Base-by-base conservation (phyloP, 2,888 invertebrate species). In the Charanyca ferruginea region DNA sequence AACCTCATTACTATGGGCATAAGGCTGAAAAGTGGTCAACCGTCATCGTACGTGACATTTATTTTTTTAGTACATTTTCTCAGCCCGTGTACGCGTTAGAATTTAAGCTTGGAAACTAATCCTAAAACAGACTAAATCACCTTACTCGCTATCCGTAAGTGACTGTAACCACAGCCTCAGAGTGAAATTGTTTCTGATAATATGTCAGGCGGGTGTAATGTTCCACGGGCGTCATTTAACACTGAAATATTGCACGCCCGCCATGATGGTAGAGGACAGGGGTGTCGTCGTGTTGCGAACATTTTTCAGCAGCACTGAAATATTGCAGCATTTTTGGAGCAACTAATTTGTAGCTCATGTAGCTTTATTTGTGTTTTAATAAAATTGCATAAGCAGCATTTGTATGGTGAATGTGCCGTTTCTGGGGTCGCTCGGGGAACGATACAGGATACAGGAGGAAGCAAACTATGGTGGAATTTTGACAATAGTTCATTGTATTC, bases 131-230 rank as follows among this genome's bases (percentile, higher is more conserved):
- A 23, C 18, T 28, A 11, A 11, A n/a, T 20, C 18, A 35, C 18
- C 13, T 28, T 18, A 35, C 22, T 13, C 28, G 38, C 32, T 51
- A 44, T 20, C 9, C 25, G 3, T 22, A 22, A 32, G 20, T 44
- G 42, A 32, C 28, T 53, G 54, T 52, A 71, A 59, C 58, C 59
- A 11, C 25, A 57, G 44, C 55, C 53, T 57, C 42, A 59, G 16
- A 49, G 32, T 52, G 47, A 49, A 57, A 57, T 59, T 51, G 52
- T 67, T 42, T 41, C 55, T 35, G 66, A 61, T 42, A 41, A 61
- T 42, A 41, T 47, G 58, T 28, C 47, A 62, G 54, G 47, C 47
- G 60, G 63, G 79, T 73, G 63, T 73, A 65, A 73, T 65, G 54
- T 73, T 44, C 49, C 51, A 2, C 16, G 32, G 32, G 48, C 41